Base-by-base conservation (phyloP, 2,113 vertebrate species). In the Erythrocebus patas region DNA sequence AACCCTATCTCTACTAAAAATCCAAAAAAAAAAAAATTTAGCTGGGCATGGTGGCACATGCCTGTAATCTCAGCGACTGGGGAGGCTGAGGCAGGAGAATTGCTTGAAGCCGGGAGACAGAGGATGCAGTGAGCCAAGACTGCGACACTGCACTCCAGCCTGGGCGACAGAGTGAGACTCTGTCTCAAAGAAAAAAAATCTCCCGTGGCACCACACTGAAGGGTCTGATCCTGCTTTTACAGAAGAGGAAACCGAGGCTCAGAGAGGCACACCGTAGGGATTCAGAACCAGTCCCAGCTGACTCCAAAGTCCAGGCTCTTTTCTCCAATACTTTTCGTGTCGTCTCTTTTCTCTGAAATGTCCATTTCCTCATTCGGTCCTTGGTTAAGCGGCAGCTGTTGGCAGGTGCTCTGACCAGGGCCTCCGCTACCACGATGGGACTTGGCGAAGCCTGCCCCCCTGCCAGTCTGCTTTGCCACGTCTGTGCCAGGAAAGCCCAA, bases 351-450 rank as follows among this genome's bases (percentile, higher is more conserved):
- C 89, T 23, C 95, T 80, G 22, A 57, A 32, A 22, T 6, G 48
- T 8, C 82, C 25, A 7, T 30, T 43, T 68, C 50, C 32, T 72
- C 30, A 20, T 25, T 13, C 43, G 10, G 59, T 20, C 18, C 30
- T 43, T 4, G 30, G 27, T 17, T 16, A 82, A 61, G 52, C n/a
- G 16, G 11, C 73, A 4, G 66, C 57, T 5, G 50, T 13, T 2
- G 1, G 14, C 12, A 5, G 11, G n/a, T 9, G 20, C 30, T 22
- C 35, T 61, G 6, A 12, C 3, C 45, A 68, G 48, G 57, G 38
- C 43, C 73, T 23, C 0, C 0, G 0, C 17, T 3, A 20, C 38
- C 2, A n/a, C 0, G 68, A 5, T 17, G 14, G 5, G 40, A 2
- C 57, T 27, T 0, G 1, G 23, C 45, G 45, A 38, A 20, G 52